A percentile compares a stretch with the other conserved stretches of the same genome.
These are phyloP conservation scores for Lasioglossum morio DNA, from an alignment of 2,888 invertebrate species.

Conservation along the genomic window DNA sequence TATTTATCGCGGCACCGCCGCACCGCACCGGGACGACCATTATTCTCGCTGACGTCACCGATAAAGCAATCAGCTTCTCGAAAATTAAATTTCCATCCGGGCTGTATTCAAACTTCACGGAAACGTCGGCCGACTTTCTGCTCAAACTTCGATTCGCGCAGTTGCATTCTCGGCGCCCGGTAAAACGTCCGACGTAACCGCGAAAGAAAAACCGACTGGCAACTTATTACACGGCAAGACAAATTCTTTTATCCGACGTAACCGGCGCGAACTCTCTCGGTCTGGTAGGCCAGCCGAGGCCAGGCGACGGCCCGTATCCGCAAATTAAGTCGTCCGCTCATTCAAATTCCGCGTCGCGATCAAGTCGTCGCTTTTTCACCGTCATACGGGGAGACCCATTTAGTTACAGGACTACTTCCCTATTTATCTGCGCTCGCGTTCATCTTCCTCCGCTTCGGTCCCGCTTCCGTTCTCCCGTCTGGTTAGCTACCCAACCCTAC, in stretches of 20 bases:
- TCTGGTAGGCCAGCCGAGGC: not conserved
- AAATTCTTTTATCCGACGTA: slow-evolving; percentile 41
- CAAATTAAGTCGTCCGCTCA: slow-evolving; percentile 40
- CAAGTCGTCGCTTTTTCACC: slow-evolving; percentile 37
- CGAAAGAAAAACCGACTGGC: not conserved
- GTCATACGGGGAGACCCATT: slow-evolving; percentile 24
- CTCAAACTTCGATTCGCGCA: not conserved
- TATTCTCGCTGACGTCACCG: slow-evolving; percentile 3
- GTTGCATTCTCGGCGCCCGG: not conserved
- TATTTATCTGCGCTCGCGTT: slow-evolving; percentile 36
- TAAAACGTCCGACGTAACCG: not conserved
- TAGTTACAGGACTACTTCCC: slow-evolving; percentile 9
- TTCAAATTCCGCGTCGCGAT: slow-evolving; percentile 45
- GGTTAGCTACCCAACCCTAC: slow-evolving; percentile 15
- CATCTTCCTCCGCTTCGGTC: slow-evolving; percentile 31
- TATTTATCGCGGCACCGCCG: not conserved
- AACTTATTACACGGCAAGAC: slow-evolving; percentile 31
- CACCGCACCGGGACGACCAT: not conserved
- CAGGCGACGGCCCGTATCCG: slow-evolving; percentile 8
- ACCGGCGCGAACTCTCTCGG: slow-evolving; percentile 5
- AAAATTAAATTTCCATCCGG: not conserved
- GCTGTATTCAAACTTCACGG: not conserved
- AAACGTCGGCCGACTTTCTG: not conserved
- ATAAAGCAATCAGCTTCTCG: slow-evolving; percentile 8
- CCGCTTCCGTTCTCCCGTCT: not conserved